A percentile compares a stretch with the other conserved stretches of the same genome.
Evolutionary conservation across 2,113 vertebrate species (phyloP).

Genomic region (Thunnus maccoyii): DNA sequence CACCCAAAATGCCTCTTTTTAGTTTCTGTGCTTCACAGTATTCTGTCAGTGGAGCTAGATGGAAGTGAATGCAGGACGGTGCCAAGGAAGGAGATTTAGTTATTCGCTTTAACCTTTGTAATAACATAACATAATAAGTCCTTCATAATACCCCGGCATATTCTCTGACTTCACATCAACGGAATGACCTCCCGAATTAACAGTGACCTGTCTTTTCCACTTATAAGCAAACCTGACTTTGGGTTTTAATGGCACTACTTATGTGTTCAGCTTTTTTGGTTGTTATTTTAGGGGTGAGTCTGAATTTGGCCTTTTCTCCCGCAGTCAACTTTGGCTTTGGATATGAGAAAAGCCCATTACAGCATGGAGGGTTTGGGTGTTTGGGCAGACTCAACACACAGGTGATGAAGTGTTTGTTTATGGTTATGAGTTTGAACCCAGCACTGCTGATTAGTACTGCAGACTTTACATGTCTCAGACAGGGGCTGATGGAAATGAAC

Average conservation of each 20-base stretch:
- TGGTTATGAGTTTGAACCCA: conserved; percentile 79
- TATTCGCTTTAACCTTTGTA: conserved; percentile 55
- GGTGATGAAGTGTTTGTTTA: conserved; percentile 85
- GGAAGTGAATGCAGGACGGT: conserved; percentile 17
- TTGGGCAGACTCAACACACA: conserved; percentile 71
- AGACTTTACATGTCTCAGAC: conserved; percentile 70
- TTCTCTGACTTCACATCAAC: conserved; percentile 68
- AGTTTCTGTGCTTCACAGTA: conserved; percentile 36
- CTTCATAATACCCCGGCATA: conserved; percentile 55
- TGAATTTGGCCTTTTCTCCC: conserved; percentile 64
- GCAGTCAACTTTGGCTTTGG: conserved; percentile 59
- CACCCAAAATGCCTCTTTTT: not conserved
- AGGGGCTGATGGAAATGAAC: conserved; percentile 61
- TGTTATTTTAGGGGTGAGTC: conserved; percentile 75
- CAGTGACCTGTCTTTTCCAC: conserved; percentile 79
- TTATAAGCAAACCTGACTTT: conserved; percentile 43
- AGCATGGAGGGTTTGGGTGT: conserved; percentile 74
- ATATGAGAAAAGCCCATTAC: conserved; percentile 74
- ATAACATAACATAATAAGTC: conserved; percentile 63
- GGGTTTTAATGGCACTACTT: conserved; percentile 67
- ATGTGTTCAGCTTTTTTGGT: conserved; percentile 63
- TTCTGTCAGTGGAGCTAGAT: conserved; percentile 21
- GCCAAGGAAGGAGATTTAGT: conserved; percentile 49
- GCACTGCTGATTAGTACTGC: conserved; percentile 77
- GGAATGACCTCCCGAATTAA: conserved; percentile 62